A percentile compares a stretch with the other conserved stretches of the same genome.
phyloP scores from a whole-genome alignment of 1,140 invertebrate genomes.

The Coboldia fuscipes region DNA sequence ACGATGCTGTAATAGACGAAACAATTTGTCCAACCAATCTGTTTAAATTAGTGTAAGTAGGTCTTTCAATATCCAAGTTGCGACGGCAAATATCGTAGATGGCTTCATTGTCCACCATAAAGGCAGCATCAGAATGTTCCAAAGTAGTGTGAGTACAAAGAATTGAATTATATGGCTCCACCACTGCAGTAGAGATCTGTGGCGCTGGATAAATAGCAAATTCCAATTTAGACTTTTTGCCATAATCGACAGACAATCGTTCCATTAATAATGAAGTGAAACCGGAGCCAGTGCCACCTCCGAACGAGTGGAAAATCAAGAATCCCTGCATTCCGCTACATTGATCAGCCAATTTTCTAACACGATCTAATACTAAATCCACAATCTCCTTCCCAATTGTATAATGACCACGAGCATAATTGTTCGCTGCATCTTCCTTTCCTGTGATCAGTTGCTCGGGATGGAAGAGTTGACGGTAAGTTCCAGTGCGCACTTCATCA shows the following conservation, averaged over 20 bases:
- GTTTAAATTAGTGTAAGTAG: conserved; percentile 61
- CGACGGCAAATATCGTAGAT: conserved; percentile 82
- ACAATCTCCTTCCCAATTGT: conserved; percentile 80
- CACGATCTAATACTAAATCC: conserved; percentile 53
- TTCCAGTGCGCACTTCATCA: conserved; percentile 66
- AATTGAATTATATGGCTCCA: conserved; percentile 78
- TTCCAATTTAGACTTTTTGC: conserved; percentile 75
- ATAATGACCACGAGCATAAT: conserved; percentile 77
- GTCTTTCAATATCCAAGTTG: conserved; percentile 70
- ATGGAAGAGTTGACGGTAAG: conserved; percentile 67
- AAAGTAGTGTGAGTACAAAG: conserved; percentile 59
- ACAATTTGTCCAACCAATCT: conserved; percentile 68
- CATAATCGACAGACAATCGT: conserved; percentile 68
- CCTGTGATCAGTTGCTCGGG: conserved; percentile 69
- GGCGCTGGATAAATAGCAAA: conserved; percentile 81
- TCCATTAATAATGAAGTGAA: conserved; percentile 79
- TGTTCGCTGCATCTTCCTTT: conserved; percentile 78
- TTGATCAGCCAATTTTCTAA: conserved; percentile 64
- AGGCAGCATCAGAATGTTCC: conserved; percentile 70
- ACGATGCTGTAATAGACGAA: conserved; percentile 69
- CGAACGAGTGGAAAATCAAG: conserved; percentile 76
- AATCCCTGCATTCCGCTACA: conserved; percentile 75
- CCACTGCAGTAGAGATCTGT: conserved; percentile 73
- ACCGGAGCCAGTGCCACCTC: conserved; percentile 72
- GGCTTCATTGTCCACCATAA: conserved; percentile 76